Base-by-base conservation (phyloP, 2,113 vertebrate genomes). In the Bujurquina vittata region DNA sequence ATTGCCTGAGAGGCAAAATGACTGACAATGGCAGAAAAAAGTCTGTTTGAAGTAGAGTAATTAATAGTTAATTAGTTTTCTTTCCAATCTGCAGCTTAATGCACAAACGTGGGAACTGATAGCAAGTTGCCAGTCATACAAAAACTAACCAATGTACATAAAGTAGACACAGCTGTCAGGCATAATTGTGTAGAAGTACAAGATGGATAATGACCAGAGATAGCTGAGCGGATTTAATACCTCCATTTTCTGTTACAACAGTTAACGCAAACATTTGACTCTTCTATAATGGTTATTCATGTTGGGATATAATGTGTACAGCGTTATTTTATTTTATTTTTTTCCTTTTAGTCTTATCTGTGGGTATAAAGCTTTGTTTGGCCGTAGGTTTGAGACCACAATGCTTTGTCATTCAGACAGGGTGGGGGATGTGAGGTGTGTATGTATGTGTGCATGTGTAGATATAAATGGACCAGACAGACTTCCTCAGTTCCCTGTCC, bases 61-160 rank as follows among this genome's bases (percentile, higher is more conserved):
- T 96, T 95, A 95, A 93, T 95, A 92, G 93, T 95, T 95, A 95
- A 95, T 94, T 94, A 92, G 90, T 87, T 93, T 93, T 67, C 83
- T 85, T 91, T 93, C 82, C 86, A 86, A 92, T 94, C 90, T 90
- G 86, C 76, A 40, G 88, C 86, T 87, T 90, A 88, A 90, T 89
- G 81, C 49, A 54, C 79, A 88, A 92, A 95, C 72, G 76, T 89
- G 60, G 59, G 77, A 85, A 91, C 84, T 88, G 92, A 95, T 93
- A 90, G 87, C 83, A 79, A 91, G 87, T 89, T 94, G 93, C 93
- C 94, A 93, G 86, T 94, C 92, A 92, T 17, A 85, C 74, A 78
- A 65, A 79, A 83, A 81, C 77, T 29, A 91, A 85, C 88, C 84
- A 52, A 77, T 85, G 86, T 85, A 94, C 72, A 85, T 79, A 79